Evolutionary conservation across 2,113 vertebrate species (phyloP).

Genomic region (Hemiprocne comata): DNA sequence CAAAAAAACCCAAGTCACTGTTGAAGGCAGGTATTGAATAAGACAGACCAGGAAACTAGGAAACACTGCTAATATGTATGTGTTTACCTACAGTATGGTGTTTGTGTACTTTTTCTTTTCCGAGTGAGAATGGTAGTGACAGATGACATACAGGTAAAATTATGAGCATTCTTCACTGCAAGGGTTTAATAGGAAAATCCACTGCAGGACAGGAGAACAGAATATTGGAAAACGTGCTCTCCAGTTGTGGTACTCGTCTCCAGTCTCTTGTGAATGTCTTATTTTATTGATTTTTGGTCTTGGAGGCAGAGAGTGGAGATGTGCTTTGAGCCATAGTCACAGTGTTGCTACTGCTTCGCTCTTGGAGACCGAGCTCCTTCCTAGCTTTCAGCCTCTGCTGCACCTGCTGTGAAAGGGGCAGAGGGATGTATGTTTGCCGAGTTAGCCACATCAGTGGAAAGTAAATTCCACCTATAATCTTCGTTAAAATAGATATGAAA

Average conservation of each 20-base stretch:
- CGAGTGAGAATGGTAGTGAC: not conserved
- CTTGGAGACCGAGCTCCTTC: not conserved
- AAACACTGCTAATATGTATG: not conserved
- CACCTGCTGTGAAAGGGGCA: not conserved
- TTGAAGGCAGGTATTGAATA: not conserved
- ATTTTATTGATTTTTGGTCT: not conserved
- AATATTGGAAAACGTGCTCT: not conserved
- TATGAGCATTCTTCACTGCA: not conserved
- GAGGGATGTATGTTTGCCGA: not conserved
- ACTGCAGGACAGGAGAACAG: not conserved
- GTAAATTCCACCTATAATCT: not conserved
- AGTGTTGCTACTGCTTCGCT: not conserved
- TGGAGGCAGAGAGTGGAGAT: not conserved
- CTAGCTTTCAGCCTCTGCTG: not conserved
- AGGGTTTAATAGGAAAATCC: not conserved
- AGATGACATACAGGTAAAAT: not conserved
- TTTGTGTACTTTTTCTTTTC: not conserved
- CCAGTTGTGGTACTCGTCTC: not conserved
- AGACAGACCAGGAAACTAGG: not conserved
- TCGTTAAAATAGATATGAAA: not conserved
- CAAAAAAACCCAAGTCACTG: accelerated
- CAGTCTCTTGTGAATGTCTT: not conserved
- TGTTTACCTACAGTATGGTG: not conserved
- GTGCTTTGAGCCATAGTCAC: not conserved
- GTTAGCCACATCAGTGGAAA: not conserved